Evolutionary conservation across 2,113 vertebrate genomes (phyloP), one percentile per base, ranked within the genome.

Genomic region (Crotalus horridus): DNA sequence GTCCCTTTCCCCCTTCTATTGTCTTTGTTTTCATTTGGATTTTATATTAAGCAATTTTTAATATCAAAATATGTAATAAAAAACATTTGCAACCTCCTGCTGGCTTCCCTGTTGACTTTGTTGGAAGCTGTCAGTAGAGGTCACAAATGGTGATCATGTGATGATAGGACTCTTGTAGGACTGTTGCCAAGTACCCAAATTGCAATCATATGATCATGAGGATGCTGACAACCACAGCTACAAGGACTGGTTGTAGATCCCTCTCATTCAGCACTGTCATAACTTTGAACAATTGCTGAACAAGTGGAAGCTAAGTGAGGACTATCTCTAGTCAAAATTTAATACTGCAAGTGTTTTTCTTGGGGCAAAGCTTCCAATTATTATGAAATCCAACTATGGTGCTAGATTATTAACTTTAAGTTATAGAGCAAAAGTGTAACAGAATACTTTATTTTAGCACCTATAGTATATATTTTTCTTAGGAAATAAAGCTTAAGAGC

Each of bases 341-440:
- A 86, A 33, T 11, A 48, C 8, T 46, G 6, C 56, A 43, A 54
- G 4, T 26, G 39, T 29, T 53, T 55, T 64, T 13, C 12, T 43
- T 54, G 58, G 39, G 59, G 9, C 2, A 55, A 55, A 11, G 21
- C 23, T 86, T 23, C 39, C n/a, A 20, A 59, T 39, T n/a, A 21
- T 53, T 13, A 23, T 54, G 53, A 69, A 69, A 69, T 5, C 3
- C 64, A 69, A 69, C 12, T 21, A 21, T 21, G 21, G 20, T 39
- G 74, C 17, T 81, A 39, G 74, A 81, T 53, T 24, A 90, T 21
- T 61, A n/a, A 13, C 15, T 86, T 39, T 88, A 95, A 86, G 46
- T 91, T 94, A 61, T 93, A 95, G 88, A 89, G 64, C 87, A 53
- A 93, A 94, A 94, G 91, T 23, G 9, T 74, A 12, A n/a, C 9